Evolutionary conservation across 2,888 invertebrate species (phyloP).

Genomic region (Unio delphinus): DNA sequence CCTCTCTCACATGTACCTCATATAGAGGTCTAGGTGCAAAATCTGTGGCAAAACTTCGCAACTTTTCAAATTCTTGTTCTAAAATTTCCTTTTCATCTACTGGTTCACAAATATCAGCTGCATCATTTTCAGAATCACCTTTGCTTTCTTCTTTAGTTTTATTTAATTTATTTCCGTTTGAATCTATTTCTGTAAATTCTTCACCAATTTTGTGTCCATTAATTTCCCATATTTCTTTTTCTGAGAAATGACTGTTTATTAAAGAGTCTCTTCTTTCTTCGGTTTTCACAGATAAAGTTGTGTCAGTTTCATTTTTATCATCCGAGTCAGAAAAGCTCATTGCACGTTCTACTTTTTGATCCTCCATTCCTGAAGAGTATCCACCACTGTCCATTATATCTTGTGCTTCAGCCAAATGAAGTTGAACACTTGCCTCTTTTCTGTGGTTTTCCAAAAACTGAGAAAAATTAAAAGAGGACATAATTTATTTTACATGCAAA

Average conservation of each 20-base stretch:
- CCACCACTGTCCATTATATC: conserved; percentile 6
- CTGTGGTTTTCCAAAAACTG: conserved; percentile 57
- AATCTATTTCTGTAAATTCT: conserved; percentile 21
- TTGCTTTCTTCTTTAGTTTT: conserved; percentile 8
- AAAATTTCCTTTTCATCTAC: conserved; percentile 33
- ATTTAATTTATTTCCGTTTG: conserved; percentile 15
- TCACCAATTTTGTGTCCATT: conserved; percentile 7
- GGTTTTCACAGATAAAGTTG: conserved; percentile 6
- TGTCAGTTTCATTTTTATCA: conserved; percentile 21
- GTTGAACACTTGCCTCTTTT: conserved; percentile 31
- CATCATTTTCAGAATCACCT: background rate
- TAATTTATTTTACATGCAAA: conserved; percentile 3
- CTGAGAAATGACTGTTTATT: conserved; percentile 8
- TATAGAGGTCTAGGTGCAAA: conserved; percentile 39
- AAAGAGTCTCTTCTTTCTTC: conserved; percentile 6
- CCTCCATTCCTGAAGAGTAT: conserved; percentile 29
- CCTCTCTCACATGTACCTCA: conserved; percentile 41
- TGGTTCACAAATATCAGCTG: conserved; percentile 2
- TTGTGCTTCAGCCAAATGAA: conserved; percentile 19
- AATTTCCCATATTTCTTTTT: background rate
- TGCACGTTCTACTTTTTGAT: conserved; percentile 19
- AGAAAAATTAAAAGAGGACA: conserved; percentile 8
- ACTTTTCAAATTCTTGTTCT: conserved; percentile 49
- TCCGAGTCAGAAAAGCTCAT: conserved; percentile 28
- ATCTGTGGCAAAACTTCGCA: conserved; percentile 50